Conservation (phyloP, 1,140 invertebrate species). For the Triops cancriformis region DNA sequence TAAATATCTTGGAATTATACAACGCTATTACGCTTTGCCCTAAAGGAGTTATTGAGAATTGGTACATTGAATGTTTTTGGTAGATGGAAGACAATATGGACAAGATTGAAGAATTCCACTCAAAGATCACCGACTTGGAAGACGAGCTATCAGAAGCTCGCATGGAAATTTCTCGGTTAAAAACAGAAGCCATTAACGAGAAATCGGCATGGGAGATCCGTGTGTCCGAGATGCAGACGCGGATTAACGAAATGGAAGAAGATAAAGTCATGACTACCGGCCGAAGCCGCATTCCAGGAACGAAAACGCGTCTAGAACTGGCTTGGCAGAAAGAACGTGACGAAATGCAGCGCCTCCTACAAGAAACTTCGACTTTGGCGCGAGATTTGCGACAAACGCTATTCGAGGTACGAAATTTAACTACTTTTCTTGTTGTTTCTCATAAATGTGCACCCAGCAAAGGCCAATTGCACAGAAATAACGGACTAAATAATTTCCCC, state of each 20-base stretch:
- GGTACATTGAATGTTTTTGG: no score
- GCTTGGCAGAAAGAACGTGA: constrained; percentile 93
- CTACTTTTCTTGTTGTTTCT: background rate
- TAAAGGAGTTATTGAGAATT: no score
- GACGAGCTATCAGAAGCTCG: constrained; percentile 77
- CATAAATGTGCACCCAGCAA: no score
- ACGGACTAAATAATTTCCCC: no score
- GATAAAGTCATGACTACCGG: constrained; percentile 61
- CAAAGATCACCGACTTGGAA: constrained; percentile 69
- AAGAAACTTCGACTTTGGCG: constrained; percentile 83
- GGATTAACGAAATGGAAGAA: constrained; percentile 85
- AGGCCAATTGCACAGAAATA: constrained; percentile 21
- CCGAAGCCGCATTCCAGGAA: constrained; percentile 59
- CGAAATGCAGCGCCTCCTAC: constrained; percentile 78
- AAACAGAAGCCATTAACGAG: constrained; percentile 82
- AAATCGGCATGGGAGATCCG: constrained; percentile 79
- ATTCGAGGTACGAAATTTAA: constrained; percentile 54
- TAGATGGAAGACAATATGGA: constrained; percentile 27
- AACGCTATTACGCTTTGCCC: no score
- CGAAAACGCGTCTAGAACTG: constrained; percentile 79
- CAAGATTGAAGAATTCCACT: constrained; percentile 27
- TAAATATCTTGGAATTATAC: no score
- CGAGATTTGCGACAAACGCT: constrained; percentile 77
- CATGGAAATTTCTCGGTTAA: constrained; percentile 70
- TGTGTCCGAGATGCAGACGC: constrained; percentile 78